These are phyloP conservation scores for Dryocosmus kuriphilus DNA, from an alignment of 2,888 invertebrate species.

Conservation along the genomic window DNA sequence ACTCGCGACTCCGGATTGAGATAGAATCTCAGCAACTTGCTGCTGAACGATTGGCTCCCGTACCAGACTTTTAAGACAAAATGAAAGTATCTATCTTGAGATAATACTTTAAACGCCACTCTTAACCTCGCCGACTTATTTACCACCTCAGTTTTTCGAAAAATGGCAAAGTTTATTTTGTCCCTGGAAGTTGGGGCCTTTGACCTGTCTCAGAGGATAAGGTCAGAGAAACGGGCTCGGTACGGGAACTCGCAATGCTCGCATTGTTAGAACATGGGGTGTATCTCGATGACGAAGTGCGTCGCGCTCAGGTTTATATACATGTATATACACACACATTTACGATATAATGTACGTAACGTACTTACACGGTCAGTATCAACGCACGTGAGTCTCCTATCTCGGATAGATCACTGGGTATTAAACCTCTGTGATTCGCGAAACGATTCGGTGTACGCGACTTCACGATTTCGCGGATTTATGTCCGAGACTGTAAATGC, in stretches of 20 bases:
- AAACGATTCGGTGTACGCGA: neutral
- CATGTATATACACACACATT: neutral
- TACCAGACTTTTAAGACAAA: constrained; percentile 11
- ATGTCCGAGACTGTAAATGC: neutral
- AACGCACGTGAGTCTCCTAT: constrained; percentile 25
- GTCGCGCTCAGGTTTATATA: constrained; percentile 48
- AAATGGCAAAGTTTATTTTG: constrained; percentile 10
- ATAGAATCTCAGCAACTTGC: constrained; percentile 23
- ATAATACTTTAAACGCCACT: neutral
- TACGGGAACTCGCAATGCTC: constrained; percentile 13
- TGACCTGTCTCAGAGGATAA: constrained; percentile 28
- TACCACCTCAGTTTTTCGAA: constrained; percentile 9
- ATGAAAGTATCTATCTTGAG: constrained; percentile 10
- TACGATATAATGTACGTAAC: constrained; percentile 25
- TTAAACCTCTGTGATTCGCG: constrained; percentile 36
- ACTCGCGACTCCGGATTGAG: constrained; percentile 3
- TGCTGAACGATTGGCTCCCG: constrained; percentile 24
- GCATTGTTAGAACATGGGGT: constrained; percentile 50
- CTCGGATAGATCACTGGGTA: constrained; percentile 37
- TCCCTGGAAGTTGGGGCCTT: neutral
- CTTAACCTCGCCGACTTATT: constrained; percentile 14
- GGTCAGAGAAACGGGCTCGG: constrained; percentile 16
- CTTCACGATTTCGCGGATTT: constrained; percentile 10
- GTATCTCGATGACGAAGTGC: constrained; percentile 65
- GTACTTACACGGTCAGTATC: constrained; percentile 31